Conservation (phyloP, 2,113 vertebrate species). For the Ginglymostoma cirratum region DNA sequence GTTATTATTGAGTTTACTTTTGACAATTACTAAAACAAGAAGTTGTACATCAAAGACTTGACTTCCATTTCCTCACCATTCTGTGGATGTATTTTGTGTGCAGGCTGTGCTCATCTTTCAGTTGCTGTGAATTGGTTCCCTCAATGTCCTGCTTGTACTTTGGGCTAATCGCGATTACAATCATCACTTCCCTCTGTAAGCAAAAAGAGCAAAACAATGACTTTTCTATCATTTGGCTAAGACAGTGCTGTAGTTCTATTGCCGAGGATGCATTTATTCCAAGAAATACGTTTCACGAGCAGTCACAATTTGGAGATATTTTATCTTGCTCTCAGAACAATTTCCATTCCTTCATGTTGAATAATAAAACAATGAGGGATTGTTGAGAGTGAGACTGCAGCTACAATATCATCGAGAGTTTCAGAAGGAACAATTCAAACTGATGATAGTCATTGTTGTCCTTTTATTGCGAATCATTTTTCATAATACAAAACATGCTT, state of each 20-base stretch:
- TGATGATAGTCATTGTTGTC: background rate
- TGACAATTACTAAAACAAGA: background rate
- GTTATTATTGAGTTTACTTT: background rate
- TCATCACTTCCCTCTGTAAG: conserved; percentile 85
- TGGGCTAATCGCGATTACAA: conserved; percentile 93
- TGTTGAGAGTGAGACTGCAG: background rate
- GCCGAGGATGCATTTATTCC: background rate
- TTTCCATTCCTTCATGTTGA: background rate
- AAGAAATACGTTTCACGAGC: background rate
- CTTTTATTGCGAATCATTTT: background rate
- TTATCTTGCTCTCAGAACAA: background rate
- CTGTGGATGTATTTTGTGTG: conserved; percentile 94
- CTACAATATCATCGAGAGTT: background rate
- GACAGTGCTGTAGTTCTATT: background rate
- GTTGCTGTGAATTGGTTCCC: conserved; percentile 67
- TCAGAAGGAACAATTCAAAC: background rate
- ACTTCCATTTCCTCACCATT: conserved; percentile 63
- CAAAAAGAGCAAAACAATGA: conserved; percentile 50
- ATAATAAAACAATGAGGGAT: background rate
- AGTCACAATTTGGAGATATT: background rate
- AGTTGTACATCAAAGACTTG: background rate
- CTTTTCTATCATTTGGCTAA: background rate
- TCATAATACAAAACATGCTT: background rate
- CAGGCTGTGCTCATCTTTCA: conserved; percentile 79
- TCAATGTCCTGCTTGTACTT: conserved; percentile 90